Conservation (phyloP, 2,888 invertebrate species). For the Pycnomerus fuliginosus region DNA sequence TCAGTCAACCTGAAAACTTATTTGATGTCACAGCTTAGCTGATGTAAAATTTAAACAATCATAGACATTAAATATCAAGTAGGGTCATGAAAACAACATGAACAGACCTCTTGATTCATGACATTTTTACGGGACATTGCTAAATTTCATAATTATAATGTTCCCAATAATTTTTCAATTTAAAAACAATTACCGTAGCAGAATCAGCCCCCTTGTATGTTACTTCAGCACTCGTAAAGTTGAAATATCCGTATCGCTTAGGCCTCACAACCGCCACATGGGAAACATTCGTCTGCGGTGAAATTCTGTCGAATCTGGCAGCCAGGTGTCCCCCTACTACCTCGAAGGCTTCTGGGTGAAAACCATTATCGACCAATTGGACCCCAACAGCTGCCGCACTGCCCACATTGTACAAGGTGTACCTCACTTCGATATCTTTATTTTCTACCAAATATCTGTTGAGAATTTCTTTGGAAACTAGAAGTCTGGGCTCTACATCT, state of each 20-base stretch:
- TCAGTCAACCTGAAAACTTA: no score
- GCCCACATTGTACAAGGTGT: slow-evolving; percentile 92
- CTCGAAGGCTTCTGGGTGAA: slow-evolving; percentile 89
- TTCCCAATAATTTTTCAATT: slow-evolving; percentile 1
- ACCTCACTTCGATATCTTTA: slow-evolving; percentile 94
- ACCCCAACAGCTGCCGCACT: slow-evolving; percentile 88
- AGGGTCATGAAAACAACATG: slow-evolving; percentile 1
- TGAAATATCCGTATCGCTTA: slow-evolving; percentile 89
- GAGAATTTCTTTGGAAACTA: slow-evolving; percentile 91
- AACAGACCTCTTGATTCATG: no score
- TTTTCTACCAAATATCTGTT: slow-evolving; percentile 96
- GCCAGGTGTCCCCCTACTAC: slow-evolving; percentile 84
- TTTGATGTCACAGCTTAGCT: no score
- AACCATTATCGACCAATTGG: slow-evolving; percentile 84
- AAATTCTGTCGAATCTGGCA: slow-evolving; percentile 83
- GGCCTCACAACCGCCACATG: slow-evolving; percentile 93
- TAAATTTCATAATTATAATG: no score
- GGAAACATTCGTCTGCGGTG: slow-evolving; percentile 89
- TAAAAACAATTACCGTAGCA: slow-evolving; percentile 58
- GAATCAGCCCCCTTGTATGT: slow-evolving; percentile 82
- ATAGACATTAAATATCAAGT: slow-evolving; percentile 1
- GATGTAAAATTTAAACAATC: slow-evolving; percentile 8
- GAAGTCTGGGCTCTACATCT: slow-evolving; percentile 75
- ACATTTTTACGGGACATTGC: no score
- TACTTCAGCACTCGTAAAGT: slow-evolving; percentile 94